Evolutionary conservation across 2,888 invertebrate species (phyloP), one percentile per base, ranked within the genome.

Genomic region (Pristionchus arcanus): DNA sequence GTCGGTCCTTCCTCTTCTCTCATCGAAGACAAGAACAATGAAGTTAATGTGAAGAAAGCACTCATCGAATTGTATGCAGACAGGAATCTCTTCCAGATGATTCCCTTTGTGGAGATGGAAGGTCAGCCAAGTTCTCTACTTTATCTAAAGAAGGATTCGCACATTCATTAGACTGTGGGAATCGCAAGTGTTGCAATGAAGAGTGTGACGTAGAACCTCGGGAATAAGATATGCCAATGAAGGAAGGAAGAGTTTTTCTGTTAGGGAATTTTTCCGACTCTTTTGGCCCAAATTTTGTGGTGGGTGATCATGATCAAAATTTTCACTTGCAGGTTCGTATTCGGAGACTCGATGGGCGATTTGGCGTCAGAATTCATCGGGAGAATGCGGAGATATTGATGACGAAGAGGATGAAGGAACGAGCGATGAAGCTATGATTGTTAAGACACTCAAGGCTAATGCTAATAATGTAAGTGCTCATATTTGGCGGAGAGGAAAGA

Each of bases 281-380:
- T 49, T 49, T 49, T 49, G 11, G 42, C 42, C 42, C 42, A n/a
- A n/a, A n/a, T n/a, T 7, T 49, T 9, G 11, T 49, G 42, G 13
- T 49, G 0, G 42, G 9, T 49, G 3, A 49, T 49, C 9, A 49
- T 49, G 15, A 31, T 77, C 25, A 31, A 16, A 71, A 25, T 5
- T 37, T 21, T 71, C 16, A 42, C 42, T 77, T 42, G 21, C 71
- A 92, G 93, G 94, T n/a, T 94, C 93, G n/a, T 95, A 94, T 88
- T 94, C 94, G 3, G 94, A 95, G 91, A 90, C 94, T n/a, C 90
- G 92, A 34, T 94, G 94, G 91, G 94, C 94, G 25, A 93, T 95
- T 89, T 95, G 95, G 95, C 91, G 94, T 25, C 94, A 94, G 91
- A 91, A 92, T n/a, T 92, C 92, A 42, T 92, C 92, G 84, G 91